Evolutionary conservation across 2,888 invertebrate species (phyloP).

Genomic region (Euclidia mi): DNA sequence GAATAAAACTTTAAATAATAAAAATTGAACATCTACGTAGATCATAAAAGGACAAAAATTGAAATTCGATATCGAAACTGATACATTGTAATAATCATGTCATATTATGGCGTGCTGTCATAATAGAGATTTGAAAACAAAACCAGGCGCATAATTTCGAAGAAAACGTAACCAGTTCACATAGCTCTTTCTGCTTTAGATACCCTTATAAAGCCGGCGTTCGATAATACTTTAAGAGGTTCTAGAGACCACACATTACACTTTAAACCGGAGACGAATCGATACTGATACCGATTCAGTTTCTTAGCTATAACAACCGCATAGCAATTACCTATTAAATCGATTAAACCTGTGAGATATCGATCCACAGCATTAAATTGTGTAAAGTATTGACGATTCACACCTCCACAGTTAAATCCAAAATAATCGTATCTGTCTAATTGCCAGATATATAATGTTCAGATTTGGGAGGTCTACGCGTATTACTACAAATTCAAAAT

Average conservation of each 20-base stretch:
- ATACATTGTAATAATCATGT: constrained; percentile 75
- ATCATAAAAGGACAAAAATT: constrained; percentile 67
- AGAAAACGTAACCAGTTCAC: constrained; percentile 38
- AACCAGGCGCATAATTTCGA: constrained; percentile 43
- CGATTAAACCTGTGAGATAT: constrained; percentile 73
- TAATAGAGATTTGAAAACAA: constrained; percentile 71
- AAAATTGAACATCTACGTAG: constrained; percentile 38
- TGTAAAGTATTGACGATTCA: constrained; percentile 72
- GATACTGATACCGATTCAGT: constrained; percentile 70
- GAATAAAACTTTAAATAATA: constrained; percentile 36
- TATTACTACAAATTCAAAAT: constrained; percentile 40
- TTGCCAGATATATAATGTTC: constrained; percentile 49
- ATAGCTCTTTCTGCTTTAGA: constrained; percentile 41
- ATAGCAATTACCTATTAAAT: constrained; percentile 73
- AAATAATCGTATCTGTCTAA: constrained; percentile 56
- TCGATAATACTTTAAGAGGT: constrained; percentile 66
- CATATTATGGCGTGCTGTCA: constrained; percentile 77
- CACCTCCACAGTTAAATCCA: constrained; percentile 61
- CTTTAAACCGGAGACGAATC: constrained; percentile 67
- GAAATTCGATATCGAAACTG: constrained; percentile 66
- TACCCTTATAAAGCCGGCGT: constrained; percentile 53
- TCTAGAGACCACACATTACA: constrained; percentile 78
- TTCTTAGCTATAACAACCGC: constrained; percentile 66
- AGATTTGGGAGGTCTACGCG: constrained; percentile 46
- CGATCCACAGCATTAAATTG: constrained; percentile 72